Percentiles rank a stretch among this genome's conserved stretches.
Conservation (phyloP, 23 tunicate species). For the Botrylloides violaceus region DNA sequence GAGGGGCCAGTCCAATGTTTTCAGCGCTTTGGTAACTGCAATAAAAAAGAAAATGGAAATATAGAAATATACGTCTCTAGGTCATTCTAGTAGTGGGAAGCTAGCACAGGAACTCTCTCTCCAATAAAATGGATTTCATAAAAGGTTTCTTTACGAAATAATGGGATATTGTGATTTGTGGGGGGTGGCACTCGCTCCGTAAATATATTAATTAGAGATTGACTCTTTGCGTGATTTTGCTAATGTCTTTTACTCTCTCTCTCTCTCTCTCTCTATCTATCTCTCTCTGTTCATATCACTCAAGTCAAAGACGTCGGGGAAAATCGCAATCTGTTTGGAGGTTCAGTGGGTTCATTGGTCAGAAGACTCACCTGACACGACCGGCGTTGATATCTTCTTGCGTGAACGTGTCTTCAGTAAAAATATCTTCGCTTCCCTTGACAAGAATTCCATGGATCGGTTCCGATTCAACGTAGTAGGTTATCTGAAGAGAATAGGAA, state of each 20-base stretch:
- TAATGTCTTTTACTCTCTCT: neutral
- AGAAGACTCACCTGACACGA: slow-evolving; percentile 46
- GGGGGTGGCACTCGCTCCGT: too few relatives aligned
- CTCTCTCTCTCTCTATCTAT: neutral
- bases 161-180: too few relatives aligned
- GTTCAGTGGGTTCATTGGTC: too few relatives aligned
- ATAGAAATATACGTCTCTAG: too few relatives aligned
- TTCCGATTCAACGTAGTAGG: slow-evolving; percentile 59
- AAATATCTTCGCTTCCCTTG: slow-evolving; percentile 25
- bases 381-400: slow-evolving; percentile 63
- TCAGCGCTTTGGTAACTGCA: slow-evolving; percentile 35
- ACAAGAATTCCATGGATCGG: slow-evolving; percentile 42
- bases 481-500: slow-evolving; percentile 29
- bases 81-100: too few relatives aligned
- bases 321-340: too few relatives aligned
- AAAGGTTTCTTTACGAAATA: too few relatives aligned
- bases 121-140: too few relatives aligned
- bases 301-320: too few relatives aligned
- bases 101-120: too few relatives aligned
- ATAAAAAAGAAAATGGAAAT: neutral
- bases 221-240: neutral
- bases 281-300: too few relatives aligned
- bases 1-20: slow-evolving; percentile 25
- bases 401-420: slow-evolving; percentile 65
- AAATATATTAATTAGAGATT: too few relatives aligned